Evolutionary conservation across 1,140 invertebrate species (phyloP).

Genomic region (Gonatopus flavifemur): DNA sequence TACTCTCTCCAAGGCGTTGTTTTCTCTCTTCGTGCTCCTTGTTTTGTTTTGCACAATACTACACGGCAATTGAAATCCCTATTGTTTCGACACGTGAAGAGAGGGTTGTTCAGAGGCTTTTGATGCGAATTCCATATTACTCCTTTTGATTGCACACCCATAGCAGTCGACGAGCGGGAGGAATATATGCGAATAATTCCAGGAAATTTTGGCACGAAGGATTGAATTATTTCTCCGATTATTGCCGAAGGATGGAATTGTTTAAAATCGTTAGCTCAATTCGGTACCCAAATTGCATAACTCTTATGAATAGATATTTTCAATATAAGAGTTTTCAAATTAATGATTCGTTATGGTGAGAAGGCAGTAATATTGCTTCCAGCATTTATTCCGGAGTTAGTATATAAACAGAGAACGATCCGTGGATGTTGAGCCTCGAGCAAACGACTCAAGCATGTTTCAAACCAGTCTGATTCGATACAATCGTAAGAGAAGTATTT

Average conservation of each 20-base stretch:
- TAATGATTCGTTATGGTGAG: constrained; percentile 20
- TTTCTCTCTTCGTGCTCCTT: constrained; percentile 15
- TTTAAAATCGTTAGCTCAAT: not conserved
- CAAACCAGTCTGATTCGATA: constrained; percentile 31
- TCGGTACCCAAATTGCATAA: not conserved
- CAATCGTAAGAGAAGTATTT: constrained; percentile 30
- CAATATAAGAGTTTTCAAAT: constrained; percentile 18
- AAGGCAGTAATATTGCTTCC: constrained; percentile 20
- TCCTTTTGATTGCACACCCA: too few species aligned
- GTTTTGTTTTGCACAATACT: constrained; percentile 23
- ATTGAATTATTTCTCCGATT: too few species aligned
- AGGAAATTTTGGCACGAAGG: too few species aligned
- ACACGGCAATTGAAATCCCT: constrained; percentile 19
- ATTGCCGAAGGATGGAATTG: too few species aligned
- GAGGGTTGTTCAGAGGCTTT: constrained; percentile 17
- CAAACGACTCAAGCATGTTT: constrained; percentile 11
- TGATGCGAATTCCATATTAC: constrained; percentile 11
- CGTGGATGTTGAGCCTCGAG: constrained; percentile 15
- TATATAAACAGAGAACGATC: constrained; percentile 20
- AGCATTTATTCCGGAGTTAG: constrained; percentile 14
- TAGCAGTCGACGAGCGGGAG: too few species aligned
- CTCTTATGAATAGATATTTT: too few species aligned
- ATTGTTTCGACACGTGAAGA: constrained; percentile 20
- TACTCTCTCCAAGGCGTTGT: constrained; percentile 18
- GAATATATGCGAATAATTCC: too few species aligned